phyloP scores from a whole-genome alignment of 2,888 invertebrate species.

The Cephus pulcher region DNA sequence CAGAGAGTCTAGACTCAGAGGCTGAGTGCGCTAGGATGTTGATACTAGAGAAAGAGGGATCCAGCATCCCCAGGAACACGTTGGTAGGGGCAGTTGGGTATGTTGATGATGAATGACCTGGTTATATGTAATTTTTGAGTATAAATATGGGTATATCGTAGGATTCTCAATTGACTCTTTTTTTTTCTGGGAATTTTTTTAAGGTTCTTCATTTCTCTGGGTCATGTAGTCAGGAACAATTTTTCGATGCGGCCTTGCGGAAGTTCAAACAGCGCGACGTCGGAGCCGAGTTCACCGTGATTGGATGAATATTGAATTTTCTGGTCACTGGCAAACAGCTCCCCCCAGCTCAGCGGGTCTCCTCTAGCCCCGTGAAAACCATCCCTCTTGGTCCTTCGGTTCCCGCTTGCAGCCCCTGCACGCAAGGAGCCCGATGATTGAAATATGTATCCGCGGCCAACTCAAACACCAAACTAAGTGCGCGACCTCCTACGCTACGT shows the following conservation, averaged over 20 bases:
- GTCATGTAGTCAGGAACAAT: slow-evolving; percentile 30
- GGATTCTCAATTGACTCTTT: not conserved
- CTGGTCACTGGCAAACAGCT: slow-evolving; percentile 62
- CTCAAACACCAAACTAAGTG: slow-evolving; percentile 57
- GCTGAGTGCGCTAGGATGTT: not conserved
- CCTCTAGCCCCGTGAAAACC: not conserved
- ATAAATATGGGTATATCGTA: not conserved
- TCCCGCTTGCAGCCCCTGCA: not conserved
- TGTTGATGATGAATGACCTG: too few relatives aligned
- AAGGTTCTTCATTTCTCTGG: not conserved
- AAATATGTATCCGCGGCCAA: slow-evolving; percentile 62
- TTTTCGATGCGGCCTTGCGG: slow-evolving; percentile 41
- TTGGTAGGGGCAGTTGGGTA: not conserved
- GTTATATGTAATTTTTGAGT: too few relatives aligned
- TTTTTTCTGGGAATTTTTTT: not conserved
- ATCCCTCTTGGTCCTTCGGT: not conserved
- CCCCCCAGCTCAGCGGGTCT: slow-evolving; percentile 10
- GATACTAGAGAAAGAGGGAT: not conserved
- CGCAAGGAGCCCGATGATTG: slow-evolving; percentile 47
- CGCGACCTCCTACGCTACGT: slow-evolving; percentile 44
- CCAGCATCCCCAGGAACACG: not conserved
- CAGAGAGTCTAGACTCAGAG: not conserved
- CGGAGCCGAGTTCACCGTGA: slow-evolving; percentile 40
- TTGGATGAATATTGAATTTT: slow-evolving; percentile 66
- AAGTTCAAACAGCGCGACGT: slow-evolving; percentile 43